Base-by-base conservation (phyloP, 2,797 vertebrate genomes). In the Pteropus rufus region DNA sequence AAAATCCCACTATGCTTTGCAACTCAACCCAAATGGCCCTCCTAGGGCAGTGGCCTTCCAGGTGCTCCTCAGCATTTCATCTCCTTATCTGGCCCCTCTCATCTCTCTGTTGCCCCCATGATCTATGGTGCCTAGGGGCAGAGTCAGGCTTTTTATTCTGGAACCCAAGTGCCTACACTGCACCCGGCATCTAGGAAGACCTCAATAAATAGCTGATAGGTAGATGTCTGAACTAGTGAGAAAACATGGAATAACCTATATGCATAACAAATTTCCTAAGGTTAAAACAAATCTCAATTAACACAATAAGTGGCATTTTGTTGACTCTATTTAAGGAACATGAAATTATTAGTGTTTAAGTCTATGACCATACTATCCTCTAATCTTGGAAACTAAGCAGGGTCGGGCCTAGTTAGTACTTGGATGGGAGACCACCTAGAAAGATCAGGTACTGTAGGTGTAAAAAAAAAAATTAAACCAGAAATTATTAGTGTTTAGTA, bases 401-500 rank as follows among this genome's bases (percentile, higher is more conserved):
- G 49, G 15, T 16, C 4, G 5, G 49, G 49, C 49, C 49, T 4
- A 11, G 49, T 49, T 16, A 49, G 15, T 49, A 49, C 15, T 49
- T 49, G 49, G 15, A 49, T 49, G 49, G 49, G 15, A 49, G 49
- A 49, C 49, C 15, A 49, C 49, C 49, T 16, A 49, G 49, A 5
- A 49, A 49, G 49, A 49, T 49, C 49, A 49, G 49, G 49, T 49
- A 49, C 49, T 49, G 4, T 16, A 49, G 49, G 15, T 49, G 49
- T 49, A 49, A 49, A 16, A 49, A 49, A 49, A 49, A 15, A 49
- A 16, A 49, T 49, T 49, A 49, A 49, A 49, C 49, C 15, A 49
- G 44, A 86, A 81, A 62, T 89, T 82, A 95, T 93, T 89, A 93
- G 83, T 82, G 56, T 70, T 89, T 58, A 36, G 52, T 87, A 72